Evolutionary conservation across 2,113 vertebrate genomes (phyloP).

Genomic region (Regulus satrapa): DNA sequence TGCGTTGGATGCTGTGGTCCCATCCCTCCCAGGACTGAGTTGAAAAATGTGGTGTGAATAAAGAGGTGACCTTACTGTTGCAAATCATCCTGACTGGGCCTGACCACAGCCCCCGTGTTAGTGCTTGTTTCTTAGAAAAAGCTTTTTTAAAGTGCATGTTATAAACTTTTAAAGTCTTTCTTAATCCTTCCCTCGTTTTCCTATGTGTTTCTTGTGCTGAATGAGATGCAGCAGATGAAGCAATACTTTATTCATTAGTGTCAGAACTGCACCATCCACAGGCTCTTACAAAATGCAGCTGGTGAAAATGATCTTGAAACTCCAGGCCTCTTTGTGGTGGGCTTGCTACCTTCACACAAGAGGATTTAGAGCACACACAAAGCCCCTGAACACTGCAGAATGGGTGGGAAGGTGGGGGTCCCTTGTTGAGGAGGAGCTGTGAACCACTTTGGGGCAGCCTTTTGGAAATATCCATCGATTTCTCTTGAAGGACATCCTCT

Average conservation of each 20-base stretch:
- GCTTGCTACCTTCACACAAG: not conserved
- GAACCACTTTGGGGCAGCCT: not conserved
- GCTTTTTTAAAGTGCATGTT: not conserved
- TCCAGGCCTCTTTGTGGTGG: not conserved
- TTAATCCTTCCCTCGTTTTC: not conserved
- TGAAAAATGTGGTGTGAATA: not conserved
- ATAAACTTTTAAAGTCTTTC: not conserved
- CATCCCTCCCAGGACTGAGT: not conserved
- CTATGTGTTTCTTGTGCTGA: not conserved
- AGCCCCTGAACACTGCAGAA: not conserved
- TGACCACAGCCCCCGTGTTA: not conserved
- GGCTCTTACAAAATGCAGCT: not conserved
- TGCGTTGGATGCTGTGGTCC: not conserved
- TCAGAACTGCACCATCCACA: constrained; percentile 3
- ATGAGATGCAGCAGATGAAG: not conserved
- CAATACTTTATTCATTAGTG: constrained; percentile 28
- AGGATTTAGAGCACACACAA: not conserved
- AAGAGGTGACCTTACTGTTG: not conserved
- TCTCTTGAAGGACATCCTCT: not conserved
- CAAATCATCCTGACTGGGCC: not conserved
- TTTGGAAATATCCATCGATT: constrained; percentile 10
- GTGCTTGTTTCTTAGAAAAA: not conserved
- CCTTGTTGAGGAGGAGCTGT: not conserved
- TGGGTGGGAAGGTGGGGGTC: accelerated
- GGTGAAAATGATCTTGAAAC: not conserved